A percentile compares a stretch with the other conserved stretches of the same genome.
phyloP scores from a whole-genome alignment of 2,113 vertebrate genomes.

The Glaucomys volans region DNA sequence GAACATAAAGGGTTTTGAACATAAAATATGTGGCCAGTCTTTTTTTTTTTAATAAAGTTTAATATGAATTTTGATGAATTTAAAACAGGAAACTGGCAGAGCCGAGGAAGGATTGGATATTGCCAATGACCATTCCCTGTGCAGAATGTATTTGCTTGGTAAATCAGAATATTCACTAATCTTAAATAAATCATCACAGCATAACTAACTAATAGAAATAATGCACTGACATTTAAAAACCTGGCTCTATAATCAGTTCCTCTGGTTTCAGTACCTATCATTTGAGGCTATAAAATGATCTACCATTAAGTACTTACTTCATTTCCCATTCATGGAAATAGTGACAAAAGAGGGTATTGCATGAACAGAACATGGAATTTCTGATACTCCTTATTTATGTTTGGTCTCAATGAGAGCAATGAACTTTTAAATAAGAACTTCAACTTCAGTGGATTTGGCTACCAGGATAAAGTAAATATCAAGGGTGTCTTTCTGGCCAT shows the following conservation, averaged over 20 bases:
- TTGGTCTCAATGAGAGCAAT: not conserved
- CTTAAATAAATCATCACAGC: not conserved
- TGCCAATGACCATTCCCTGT: not conserved
- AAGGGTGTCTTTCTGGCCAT: slow-evolving; percentile 34
- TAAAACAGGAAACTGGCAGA: not conserved
- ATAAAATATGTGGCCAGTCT: not conserved
- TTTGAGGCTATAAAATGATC: not conserved
- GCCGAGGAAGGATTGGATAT: not conserved
- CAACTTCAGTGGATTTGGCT: slow-evolving; percentile 52
- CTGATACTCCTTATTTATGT: not conserved
- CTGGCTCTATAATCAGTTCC: not conserved
- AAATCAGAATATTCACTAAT: not conserved
- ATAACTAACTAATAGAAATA: not conserved
- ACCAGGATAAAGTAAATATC: slow-evolving; percentile 65
- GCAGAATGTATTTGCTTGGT: not conserved
- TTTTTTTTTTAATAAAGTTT: slow-evolving; percentile 32
- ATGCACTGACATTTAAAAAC: not conserved
- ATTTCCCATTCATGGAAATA: not conserved
- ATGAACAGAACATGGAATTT: not conserved
- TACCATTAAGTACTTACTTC: not conserved
- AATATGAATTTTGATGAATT: not conserved
- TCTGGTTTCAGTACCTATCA: not conserved
- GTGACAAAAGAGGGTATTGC: not conserved
- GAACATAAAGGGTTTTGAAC: not conserved
- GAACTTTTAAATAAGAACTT: slow-evolving; percentile 17